Evolutionary conservation across 2,888 invertebrate species (phyloP).

Genomic region (Nasonovia ribisnigri): DNA sequence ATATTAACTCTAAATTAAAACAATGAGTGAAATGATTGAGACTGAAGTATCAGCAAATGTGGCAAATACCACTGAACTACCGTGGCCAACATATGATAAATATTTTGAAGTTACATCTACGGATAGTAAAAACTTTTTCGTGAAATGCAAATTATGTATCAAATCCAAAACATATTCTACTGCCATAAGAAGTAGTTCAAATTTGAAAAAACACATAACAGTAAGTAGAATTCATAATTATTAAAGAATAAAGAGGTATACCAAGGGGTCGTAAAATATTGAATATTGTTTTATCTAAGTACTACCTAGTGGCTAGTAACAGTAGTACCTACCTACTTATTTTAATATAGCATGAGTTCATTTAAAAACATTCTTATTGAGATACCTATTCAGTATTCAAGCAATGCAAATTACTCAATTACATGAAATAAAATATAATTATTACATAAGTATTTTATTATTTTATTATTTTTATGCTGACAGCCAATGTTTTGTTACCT

Average conservation of each 20-base stretch:
- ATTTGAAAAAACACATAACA: not conserved
- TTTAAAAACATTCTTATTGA: not conserved
- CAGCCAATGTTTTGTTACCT: not conserved
- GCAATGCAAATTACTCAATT: not conserved
- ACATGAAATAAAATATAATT: not conserved
- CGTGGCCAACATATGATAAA: not conserved
- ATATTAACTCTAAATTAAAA: too few species aligned
- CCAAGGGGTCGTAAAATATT: not conserved
- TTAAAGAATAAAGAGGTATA: too few species aligned
- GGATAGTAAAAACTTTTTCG: constrained; percentile 2
- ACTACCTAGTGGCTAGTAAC: not conserved
- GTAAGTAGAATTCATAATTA: constrained; percentile 7
- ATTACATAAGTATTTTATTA: not conserved
- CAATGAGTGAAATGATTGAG: too few species aligned
- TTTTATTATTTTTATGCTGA: not conserved
- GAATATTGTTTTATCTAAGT: not conserved
- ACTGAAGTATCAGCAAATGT: not conserved
- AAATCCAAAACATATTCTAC: constrained; percentile 1
- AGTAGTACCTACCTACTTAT: not conserved
- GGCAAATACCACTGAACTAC: not conserved
- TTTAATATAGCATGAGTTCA: not conserved
- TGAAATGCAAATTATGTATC: not conserved
- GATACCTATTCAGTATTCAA: too few species aligned
- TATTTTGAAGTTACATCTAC: not conserved
- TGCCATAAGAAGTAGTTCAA: constrained; percentile 1